Base-by-base conservation (phyloP, 1,140 invertebrate species). In the Hylaeus anthracinus region DNA sequence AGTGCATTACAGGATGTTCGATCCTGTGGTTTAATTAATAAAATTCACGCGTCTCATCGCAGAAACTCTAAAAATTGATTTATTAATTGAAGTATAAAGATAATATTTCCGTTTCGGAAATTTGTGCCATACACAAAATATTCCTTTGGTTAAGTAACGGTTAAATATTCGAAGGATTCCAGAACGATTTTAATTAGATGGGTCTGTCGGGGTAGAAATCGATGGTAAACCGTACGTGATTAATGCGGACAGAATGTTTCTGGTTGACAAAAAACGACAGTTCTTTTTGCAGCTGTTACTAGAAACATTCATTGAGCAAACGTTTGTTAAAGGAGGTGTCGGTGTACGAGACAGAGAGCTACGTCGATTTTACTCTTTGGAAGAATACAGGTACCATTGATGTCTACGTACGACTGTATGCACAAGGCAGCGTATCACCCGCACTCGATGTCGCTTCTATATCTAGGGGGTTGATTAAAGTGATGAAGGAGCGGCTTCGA, bases 401-500 rank as follows among this genome's bases (percentile, higher is more conserved):
- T 78, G 75, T 37, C 45, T 56, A 26, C 60, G 74, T 82, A 67
- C 58, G 58, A 61, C 53, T 82, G 81, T 83, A 77, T 85, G 84
- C 81, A 83, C 69, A 83, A 66, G 71, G 26, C 60, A 51, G 58
- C 55, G 72, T 77, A 64, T 76, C 65, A 61, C 39, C 56, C 60
- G 64, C 60, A 67, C 58, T 74, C 48, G 58, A 69, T 58, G 76
- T 69, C 66, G 66, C 51, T 77, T 83, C 79, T 83, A 85, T 61
- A 83, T 66, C 63, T 60, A 70, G 70, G 81, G 73, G 77, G 69
- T 89, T 90, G 88, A 90, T 90, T 90, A 89, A 88, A 90, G 88
- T 89, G 86, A 90, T 81, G 84, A 86, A 88, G 90, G 90, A 89
- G 90, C 85, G 90, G 90, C 88, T 86, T 82, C 86, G 85, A 90